Evolutionary conservation across 1,140 invertebrate genomes (phyloP).

Genomic region (Microplitis demolitor): DNA sequence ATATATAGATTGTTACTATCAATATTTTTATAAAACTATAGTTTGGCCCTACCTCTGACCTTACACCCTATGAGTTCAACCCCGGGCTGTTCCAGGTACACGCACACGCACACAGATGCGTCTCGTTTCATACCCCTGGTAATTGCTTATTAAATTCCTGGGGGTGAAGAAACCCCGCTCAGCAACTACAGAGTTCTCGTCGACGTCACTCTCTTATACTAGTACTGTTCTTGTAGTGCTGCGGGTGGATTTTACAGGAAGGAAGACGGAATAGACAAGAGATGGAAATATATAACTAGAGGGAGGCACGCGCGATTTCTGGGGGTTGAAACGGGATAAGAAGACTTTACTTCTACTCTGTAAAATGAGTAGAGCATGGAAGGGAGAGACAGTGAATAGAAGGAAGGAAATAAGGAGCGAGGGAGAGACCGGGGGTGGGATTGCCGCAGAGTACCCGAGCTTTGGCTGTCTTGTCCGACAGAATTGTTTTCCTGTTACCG

Average conservation of each 20-base stretch:
- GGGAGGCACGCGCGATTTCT: conserved; percentile 9
- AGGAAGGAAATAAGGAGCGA: not conserved
- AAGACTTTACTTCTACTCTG: not conserved
- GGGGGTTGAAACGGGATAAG: conserved; percentile 17
- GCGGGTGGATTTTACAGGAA: too few species aligned
- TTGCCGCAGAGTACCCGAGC: conserved; percentile 26
- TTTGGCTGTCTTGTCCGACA: conserved; percentile 37
- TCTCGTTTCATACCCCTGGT: conserved; percentile 50
- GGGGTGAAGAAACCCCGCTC: conserved; percentile 24
- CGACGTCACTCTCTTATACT: not conserved
- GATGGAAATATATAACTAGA: not conserved
- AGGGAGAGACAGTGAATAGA: not conserved
- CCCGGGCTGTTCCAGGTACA: conserved; percentile 27
- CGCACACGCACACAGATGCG: conserved; percentile 51
- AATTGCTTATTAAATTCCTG: conserved; percentile 55
- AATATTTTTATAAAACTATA: too few species aligned
- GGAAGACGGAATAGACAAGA: too few species aligned
- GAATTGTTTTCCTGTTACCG: conserved; percentile 59
- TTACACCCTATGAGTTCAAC: not conserved
- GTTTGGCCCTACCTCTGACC: not conserved
- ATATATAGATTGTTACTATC: too few species aligned
- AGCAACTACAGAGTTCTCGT: conserved; percentile 1
- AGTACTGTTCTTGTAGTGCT: too few species aligned
- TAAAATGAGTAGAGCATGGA: not conserved
- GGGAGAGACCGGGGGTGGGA: not conserved